phyloP scores from a whole-genome alignment of 2,797 vertebrate genomes.

The Spheniscus humboldti region DNA sequence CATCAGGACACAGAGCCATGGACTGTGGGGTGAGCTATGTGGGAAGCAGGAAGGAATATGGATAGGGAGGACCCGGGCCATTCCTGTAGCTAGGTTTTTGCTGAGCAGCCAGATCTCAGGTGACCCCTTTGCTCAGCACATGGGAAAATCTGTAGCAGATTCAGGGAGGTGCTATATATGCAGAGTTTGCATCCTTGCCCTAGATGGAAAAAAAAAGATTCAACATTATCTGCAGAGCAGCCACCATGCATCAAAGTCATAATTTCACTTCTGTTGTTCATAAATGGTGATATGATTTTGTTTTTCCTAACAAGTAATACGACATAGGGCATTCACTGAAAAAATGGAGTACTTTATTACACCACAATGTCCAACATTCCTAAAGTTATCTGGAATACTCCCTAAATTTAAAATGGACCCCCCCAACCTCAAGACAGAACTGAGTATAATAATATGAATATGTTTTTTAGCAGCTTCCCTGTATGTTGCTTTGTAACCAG shows the following conservation, averaged over 20 bases:
- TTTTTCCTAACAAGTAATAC: not conserved
- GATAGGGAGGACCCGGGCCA: not conserved
- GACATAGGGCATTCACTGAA: not conserved
- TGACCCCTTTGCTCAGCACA: not conserved
- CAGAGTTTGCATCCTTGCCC: not conserved
- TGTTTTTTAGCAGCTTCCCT: not conserved
- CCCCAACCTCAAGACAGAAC: not conserved
- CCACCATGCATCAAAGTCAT: not conserved
- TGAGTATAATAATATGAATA: not conserved
- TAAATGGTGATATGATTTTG: not conserved
- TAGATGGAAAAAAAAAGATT: not conserved
- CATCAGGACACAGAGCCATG: not conserved
- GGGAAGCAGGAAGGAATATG: not conserved
- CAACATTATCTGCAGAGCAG: not conserved
- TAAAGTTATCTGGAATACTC: not conserved
- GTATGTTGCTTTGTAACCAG: not conserved
- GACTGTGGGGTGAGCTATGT: not conserved
- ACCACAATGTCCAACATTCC: not conserved
- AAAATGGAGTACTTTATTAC: not conserved
- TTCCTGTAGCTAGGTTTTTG: not conserved
- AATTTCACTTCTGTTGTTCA: not conserved
- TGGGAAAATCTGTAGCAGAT: not conserved
- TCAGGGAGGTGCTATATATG: too few relatives aligned
- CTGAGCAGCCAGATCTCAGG: not conserved
- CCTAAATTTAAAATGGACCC: not conserved